phyloP scores from a whole-genome alignment of 2,888 invertebrate genomes.

The Notocelia uddmanniana region DNA sequence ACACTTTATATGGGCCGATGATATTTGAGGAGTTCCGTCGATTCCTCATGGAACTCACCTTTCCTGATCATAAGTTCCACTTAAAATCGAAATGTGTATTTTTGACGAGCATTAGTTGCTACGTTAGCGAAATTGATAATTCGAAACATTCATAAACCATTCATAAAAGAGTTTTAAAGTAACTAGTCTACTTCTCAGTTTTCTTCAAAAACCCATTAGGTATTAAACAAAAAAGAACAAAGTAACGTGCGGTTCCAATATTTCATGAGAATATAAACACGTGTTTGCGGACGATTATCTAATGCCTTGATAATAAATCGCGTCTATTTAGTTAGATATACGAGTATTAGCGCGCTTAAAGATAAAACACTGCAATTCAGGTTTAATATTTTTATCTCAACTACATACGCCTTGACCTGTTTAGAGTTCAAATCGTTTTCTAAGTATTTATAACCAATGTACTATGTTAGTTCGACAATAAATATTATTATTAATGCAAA shows the following conservation, averaged over 20 bases:
- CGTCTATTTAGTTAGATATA: conserved; percentile 20
- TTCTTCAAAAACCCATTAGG: neutral
- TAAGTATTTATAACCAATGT: conserved; percentile 23
- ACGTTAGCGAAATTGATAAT: too few relatives aligned
- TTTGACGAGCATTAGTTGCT: too few relatives aligned
- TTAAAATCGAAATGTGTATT: too few relatives aligned
- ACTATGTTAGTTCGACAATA: conserved; percentile 5
- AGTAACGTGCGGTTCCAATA: conserved; percentile 21
- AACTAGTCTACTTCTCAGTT: neutral
- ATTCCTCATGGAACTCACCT: too few relatives aligned
- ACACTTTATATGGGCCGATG: too few relatives aligned
- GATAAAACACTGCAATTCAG: conserved; percentile 32
- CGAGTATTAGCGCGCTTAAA: conserved; percentile 32
- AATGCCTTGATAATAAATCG: conserved; percentile 28
- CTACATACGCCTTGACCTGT: conserved; percentile 26
- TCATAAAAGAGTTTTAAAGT: neutral
- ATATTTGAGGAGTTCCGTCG: too few relatives aligned
- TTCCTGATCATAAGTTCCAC: too few relatives aligned
- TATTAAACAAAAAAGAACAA: conserved; percentile 21
- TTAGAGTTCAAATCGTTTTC: conserved; percentile 30
- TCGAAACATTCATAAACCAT: too few relatives aligned
- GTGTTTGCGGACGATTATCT: conserved; percentile 22
- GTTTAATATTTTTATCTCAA: conserved; percentile 37
- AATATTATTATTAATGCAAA: too few relatives aligned
- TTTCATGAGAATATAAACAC: conserved; percentile 22